A percentile compares a stretch with the other conserved stretches of the same genome.
phyloP scores from a whole-genome alignment of 2,113 vertebrate genomes.

The Myotis lucifugus region DNA sequence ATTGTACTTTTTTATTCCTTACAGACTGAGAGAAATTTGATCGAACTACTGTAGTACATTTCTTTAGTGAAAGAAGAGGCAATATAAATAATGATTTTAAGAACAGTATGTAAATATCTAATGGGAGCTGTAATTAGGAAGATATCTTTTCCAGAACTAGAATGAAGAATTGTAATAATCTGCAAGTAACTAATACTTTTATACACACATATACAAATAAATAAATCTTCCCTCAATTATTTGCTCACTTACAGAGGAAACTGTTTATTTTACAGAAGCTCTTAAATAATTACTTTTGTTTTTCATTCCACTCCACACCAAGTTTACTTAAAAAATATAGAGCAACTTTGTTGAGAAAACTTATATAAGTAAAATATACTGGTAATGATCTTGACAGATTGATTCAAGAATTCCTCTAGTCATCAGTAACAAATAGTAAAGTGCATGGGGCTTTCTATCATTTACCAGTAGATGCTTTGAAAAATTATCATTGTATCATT shows the following conservation, averaged over 20 bases:
- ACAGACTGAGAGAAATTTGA: neutral
- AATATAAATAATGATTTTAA: conserved; percentile 27
- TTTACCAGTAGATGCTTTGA: neutral
- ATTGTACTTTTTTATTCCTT: neutral
- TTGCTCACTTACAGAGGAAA: neutral
- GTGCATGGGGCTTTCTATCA: neutral
- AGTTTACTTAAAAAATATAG: neutral
- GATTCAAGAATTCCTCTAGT: neutral
- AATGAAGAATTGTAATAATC: neutral
- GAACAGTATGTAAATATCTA: neutral
- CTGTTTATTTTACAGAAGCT: neutral
- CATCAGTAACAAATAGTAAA: neutral
- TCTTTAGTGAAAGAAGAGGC: neutral
- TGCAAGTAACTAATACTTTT: neutral
- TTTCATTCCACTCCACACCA: neutral
- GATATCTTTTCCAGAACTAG: neutral
- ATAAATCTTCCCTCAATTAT: neutral
- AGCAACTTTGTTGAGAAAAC: neutral
- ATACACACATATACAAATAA: neutral
- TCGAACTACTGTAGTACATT: neutral
- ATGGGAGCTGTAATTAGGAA: neutral
- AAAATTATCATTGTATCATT: neutral
- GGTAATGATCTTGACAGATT: neutral
- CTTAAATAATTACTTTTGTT: neutral
- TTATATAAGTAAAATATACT: neutral